Percentiles rank a stretch among this genome's conserved stretches.
These are phyloP conservation scores for Stenodera caucasica DNA, from an alignment of 2,888 invertebrate species.

Conservation along the genomic window DNA sequence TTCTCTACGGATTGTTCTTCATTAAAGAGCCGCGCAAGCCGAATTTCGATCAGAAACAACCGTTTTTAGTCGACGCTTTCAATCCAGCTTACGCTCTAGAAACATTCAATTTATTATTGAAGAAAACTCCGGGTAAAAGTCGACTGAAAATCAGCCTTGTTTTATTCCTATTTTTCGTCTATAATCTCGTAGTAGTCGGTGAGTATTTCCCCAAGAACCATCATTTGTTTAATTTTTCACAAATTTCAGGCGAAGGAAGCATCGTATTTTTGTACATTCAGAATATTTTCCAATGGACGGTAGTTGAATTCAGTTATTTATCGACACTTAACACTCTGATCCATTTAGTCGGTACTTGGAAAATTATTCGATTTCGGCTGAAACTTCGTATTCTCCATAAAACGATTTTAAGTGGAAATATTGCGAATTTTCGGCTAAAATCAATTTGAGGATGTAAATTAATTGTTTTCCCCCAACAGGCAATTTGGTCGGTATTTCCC, in stretches of 20 bases:
- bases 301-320: slow-evolving; percentile 63
- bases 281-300: slow-evolving; percentile 63
- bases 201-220: slow-evolving; percentile 17
- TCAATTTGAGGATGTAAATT: too few relatives aligned
- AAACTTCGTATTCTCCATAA: slow-evolving; percentile 6
- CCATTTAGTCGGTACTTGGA: slow-evolving; percentile 61
- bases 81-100: slow-evolving; percentile 48
- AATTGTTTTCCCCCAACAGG: slow-evolving; percentile 37
- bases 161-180: slow-evolving; percentile 42
- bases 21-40: slow-evolving; percentile 46
- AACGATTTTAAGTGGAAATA: too few relatives aligned
- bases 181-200: slow-evolving; percentile 42
- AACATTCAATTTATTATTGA: slow-evolving; percentile 46
- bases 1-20: slow-evolving; percentile 48
- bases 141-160: slow-evolving; percentile 40
- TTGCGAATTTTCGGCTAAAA: too few relatives aligned
- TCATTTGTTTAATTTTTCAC: neutral
- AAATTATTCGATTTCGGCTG: slow-evolving; percentile 39
- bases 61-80: slow-evolving; percentile 46
- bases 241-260: slow-evolving; percentile 61
- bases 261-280: slow-evolving; percentile 63
- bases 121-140: slow-evolving; percentile 43
- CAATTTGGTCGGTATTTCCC: slow-evolving; percentile 43
- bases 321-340: slow-evolving; percentile 61
- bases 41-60: slow-evolving; percentile 25